Evolutionary conservation across 2,888 invertebrate genomes (phyloP).

Genomic region (Griposia aprilina): DNA sequence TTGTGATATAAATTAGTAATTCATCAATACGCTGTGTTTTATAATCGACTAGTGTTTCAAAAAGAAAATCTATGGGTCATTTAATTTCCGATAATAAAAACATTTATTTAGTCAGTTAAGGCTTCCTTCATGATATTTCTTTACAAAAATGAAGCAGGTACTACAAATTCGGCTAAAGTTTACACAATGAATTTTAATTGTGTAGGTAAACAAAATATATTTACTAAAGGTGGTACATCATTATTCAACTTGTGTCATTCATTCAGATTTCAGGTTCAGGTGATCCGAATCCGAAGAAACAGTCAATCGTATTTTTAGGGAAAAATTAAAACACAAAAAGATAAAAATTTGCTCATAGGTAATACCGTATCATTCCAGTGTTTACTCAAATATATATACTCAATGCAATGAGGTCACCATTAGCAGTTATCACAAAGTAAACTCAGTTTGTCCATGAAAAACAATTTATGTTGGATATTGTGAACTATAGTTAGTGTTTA

Average conservation of each 20-base stretch:
- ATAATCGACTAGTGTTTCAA: not conserved
- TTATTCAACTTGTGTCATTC: slow-evolving; percentile 42
- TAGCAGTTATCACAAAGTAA: slow-evolving; percentile 82
- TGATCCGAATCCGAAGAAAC: slow-evolving; percentile 46
- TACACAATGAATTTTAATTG: not conserved
- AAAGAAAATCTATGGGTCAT: not conserved
- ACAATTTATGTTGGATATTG: slow-evolving; percentile 63
- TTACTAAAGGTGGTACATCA: slow-evolving; percentile 14
- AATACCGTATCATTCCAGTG: slow-evolving; percentile 82
- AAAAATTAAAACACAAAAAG: slow-evolving; percentile 54
- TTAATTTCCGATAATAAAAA: not conserved
- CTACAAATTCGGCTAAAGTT: slow-evolving; percentile 5
- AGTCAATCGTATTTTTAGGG: slow-evolving; percentile 46
- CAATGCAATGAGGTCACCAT: slow-evolving; percentile 81
- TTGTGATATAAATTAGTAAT: not conserved
- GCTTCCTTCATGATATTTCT: not conserved
- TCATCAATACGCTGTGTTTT: not conserved
- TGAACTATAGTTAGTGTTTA: slow-evolving; percentile 72
- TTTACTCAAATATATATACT: slow-evolving; percentile 75
- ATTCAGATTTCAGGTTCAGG: slow-evolving; percentile 45
- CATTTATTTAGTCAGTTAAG: too few species aligned
- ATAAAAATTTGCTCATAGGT: slow-evolving; percentile 62
- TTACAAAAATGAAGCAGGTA: not conserved
- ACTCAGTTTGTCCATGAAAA: slow-evolving; percentile 72
- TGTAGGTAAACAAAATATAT: not conserved